These are phyloP conservation scores for Apis laboriosa DNA, from an alignment of 1,140 invertebrate genomes.

Conservation along the genomic window DNA sequence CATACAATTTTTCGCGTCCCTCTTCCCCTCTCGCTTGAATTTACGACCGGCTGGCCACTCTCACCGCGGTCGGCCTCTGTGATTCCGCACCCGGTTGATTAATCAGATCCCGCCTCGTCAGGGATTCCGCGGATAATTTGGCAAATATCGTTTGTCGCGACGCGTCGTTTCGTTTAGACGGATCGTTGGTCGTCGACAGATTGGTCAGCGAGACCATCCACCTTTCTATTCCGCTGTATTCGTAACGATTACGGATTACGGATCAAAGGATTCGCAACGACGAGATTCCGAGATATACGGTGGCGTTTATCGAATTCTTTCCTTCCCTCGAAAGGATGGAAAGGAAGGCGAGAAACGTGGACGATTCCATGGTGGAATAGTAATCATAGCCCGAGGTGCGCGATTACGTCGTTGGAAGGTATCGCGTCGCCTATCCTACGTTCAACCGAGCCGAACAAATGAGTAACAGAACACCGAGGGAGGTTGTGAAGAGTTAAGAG, in stretches of 20 bases:
- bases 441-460: slow-evolving; percentile 63
- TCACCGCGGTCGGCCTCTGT: neutral
- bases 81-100: slow-evolving; percentile 24
- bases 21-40: neutral
- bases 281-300: neutral
- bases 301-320: neutral
- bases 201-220: neutral
- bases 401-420: slow-evolving; percentile 37
- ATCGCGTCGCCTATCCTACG: slow-evolving; percentile 27
- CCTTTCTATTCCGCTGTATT: neutral
- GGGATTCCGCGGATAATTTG: slow-evolving; percentile 18
- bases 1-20: slow-evolving; percentile 33
- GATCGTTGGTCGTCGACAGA: neutral
- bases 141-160: neutral
- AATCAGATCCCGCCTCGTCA: slow-evolving; percentile 17
- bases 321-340: neutral
- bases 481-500: neutral
- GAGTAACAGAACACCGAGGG: slow-evolving; percentile 43
- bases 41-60: slow-evolving; percentile 3
- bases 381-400: slow-evolving; percentile 57
- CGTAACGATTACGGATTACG: neutral
- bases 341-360: neutral
- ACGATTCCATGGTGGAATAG: slow-evolving; percentile 51
- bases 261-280: neutral
- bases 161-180: neutral